Conservation (phyloP, 2,113 vertebrate species). For the Jacana jacana region DNA sequence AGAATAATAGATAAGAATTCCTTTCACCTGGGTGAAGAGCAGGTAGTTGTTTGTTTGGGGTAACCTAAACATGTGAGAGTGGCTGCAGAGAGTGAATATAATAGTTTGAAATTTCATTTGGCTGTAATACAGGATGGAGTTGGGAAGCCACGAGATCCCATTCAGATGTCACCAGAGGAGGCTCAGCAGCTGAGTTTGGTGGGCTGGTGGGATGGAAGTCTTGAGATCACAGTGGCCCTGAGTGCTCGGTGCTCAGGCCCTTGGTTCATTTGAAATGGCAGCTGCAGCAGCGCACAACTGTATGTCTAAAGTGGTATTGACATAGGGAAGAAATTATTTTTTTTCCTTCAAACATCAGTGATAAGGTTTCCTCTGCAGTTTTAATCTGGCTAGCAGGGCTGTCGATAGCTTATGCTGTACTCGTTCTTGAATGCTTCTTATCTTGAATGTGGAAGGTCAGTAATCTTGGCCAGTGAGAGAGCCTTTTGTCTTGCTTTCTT, state of each 20-base stretch:
- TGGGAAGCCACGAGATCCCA: accelerated
- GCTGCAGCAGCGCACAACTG: accelerated
- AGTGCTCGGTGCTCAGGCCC: accelerated
- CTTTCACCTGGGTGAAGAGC: accelerated
- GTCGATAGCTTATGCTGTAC: not conserved
- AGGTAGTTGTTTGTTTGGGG: accelerated
- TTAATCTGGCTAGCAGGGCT: not conserved
- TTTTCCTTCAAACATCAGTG: not conserved
- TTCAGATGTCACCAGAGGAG: accelerated
- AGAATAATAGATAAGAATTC: accelerated
- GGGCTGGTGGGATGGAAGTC: not conserved
- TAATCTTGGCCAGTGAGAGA: not conserved
- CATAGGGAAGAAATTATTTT: not conserved
- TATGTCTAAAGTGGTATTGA: accelerated
- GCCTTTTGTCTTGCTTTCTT: not conserved
- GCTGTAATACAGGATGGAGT: accelerated
- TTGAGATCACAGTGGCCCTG: not conserved
- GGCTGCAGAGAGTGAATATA: accelerated
- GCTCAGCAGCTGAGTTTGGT: not conserved
- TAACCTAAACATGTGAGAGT: accelerated
- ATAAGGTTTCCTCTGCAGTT: not conserved
- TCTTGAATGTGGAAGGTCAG: not conserved
- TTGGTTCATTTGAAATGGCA: accelerated
- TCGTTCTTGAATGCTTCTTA: not conserved
- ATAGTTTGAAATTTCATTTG: accelerated